A percentile compares a stretch with the other conserved stretches of the same genome.
Conservation (phyloP, 2,888 invertebrate genomes). For the Oegoconia quadripuncta region DNA sequence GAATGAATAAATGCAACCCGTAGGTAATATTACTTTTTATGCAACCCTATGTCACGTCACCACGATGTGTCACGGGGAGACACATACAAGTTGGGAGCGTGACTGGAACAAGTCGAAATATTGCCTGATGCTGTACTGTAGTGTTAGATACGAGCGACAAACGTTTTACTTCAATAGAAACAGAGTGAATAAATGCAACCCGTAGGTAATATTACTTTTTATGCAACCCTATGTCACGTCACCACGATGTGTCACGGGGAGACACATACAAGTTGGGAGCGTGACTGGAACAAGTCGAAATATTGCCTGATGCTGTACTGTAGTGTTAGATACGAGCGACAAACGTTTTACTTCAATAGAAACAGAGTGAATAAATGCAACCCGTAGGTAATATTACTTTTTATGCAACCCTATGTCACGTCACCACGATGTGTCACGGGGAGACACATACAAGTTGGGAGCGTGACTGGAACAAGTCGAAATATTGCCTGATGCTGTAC, state of each 20-base stretch:
- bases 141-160: slow-evolving; percentile 10
- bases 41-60: slow-evolving; percentile 18
- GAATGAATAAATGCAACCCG: background rate
- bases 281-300: slow-evolving; percentile 35
- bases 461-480: no score
- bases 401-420: no score
- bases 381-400: background rate
- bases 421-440: no score
- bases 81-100: slow-evolving; percentile 45
- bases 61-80: slow-evolving; percentile 39
- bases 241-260: slow-evolving; percentile 34
- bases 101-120: slow-evolving; percentile 33
- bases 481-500: no score
- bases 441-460: no score
- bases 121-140: slow-evolving; percentile 22
- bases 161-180: background rate
- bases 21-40: no score
- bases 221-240: slow-evolving; percentile 19
- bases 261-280: slow-evolving; percentile 47
- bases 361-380: background rate
- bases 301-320: slow-evolving; percentile 23
- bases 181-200: background rate
- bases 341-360: background rate
- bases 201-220: background rate
- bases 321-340: slow-evolving; percentile 12